phyloP scores from a whole-genome alignment of 2,113 vertebrate species.

The Arizona elegans region DNA sequence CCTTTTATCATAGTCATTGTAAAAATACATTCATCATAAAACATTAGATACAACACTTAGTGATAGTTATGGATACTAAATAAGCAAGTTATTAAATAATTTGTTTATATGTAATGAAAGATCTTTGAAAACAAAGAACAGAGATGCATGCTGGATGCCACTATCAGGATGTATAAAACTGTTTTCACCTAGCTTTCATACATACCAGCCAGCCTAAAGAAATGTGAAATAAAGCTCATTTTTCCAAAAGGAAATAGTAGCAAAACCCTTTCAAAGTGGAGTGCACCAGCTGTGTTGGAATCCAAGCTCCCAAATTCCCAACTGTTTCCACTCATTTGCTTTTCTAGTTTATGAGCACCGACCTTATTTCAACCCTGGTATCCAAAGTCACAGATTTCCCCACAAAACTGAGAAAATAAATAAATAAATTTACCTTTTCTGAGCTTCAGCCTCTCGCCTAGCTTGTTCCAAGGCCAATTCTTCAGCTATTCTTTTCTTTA shows the following conservation, averaged over 20 bases:
- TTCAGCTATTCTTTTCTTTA: conserved; percentile 77
- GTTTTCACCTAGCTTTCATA: background rate
- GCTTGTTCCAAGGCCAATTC: conserved; percentile 75
- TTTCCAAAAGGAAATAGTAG: background rate
- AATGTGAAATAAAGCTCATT: background rate
- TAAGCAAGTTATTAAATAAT: too few species aligned
- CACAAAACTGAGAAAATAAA: background rate
- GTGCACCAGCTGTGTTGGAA: background rate
- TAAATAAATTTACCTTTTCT: conserved; percentile 71
- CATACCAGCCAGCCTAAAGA: background rate
- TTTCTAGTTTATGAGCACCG: background rate
- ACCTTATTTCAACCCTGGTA: background rate
- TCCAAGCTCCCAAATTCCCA: background rate
- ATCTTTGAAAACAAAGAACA: rapidly evolving
- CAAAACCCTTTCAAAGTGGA: background rate
- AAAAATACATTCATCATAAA: too few species aligned
- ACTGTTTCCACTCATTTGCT: background rate
- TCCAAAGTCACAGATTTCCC: background rate
- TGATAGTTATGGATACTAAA: too few species aligned
- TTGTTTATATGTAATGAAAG: background rate
- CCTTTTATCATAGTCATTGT: too few species aligned
- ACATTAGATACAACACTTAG: too few species aligned
- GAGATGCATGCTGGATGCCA: too few species aligned
- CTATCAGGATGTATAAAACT: background rate
- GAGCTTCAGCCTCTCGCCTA: conserved; percentile 71